These are phyloP conservation scores for Rhinoptilus africanus DNA, from an alignment of 2,113 vertebrate genomes.

Conservation along the genomic window DNA sequence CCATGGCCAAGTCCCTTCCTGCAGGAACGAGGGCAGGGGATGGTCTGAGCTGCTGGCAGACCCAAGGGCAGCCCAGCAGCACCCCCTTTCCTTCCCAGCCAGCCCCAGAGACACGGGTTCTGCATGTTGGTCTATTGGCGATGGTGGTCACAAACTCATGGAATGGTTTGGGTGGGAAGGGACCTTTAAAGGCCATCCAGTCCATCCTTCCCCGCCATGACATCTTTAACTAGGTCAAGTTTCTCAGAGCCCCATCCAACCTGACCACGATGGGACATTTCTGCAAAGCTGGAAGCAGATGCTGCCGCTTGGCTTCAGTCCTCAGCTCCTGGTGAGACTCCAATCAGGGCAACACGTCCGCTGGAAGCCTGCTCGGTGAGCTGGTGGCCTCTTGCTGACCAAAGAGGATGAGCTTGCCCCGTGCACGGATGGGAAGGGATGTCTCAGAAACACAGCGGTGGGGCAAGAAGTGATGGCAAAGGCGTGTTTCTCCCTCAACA, in stretches of 20 bases:
- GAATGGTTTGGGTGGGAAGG: neutral
- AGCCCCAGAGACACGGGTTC: neutral
- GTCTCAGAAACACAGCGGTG: neutral
- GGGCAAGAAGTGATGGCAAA: neutral
- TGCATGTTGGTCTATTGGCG: too few species aligned
- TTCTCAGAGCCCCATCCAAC: neutral
- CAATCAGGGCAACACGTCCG: rapidly evolving
- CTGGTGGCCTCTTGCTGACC: neutral
- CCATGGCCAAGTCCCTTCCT: neutral
- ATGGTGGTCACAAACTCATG: neutral
- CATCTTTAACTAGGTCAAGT: neutral
- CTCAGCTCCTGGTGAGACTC: neutral
- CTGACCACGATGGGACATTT: neutral
- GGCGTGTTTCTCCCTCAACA: neutral
- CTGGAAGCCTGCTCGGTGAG: neutral
- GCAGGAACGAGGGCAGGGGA: neutral
- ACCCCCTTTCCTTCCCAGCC: too few species aligned
- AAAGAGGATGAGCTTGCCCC: neutral
- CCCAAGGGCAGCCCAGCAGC: neutral
- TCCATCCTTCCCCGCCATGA: neutral
- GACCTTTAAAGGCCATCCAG: neutral
- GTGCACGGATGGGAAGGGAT: neutral
- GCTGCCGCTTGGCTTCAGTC: neutral
- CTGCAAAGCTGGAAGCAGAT: neutral
- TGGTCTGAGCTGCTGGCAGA: neutral